Conservation (phyloP, 2,888 invertebrate genomes). For the Cryptocephalus primarius region DNA sequence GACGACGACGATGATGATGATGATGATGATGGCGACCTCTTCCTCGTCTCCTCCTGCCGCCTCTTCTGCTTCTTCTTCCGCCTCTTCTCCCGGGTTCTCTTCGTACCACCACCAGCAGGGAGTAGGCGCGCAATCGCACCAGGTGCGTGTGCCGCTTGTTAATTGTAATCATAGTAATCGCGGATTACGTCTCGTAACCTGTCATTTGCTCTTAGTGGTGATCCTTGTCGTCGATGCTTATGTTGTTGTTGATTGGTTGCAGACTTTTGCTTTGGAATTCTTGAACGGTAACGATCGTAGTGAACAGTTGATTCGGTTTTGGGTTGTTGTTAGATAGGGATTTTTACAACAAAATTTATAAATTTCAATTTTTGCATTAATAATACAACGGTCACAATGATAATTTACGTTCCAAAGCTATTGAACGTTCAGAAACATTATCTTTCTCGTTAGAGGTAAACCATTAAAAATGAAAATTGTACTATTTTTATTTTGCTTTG, state of each 20-base stretch:
- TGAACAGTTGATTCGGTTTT: too few relatives aligned
- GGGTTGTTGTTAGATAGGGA: too few relatives aligned
- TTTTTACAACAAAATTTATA: too few relatives aligned
- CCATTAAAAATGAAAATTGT: too few relatives aligned
- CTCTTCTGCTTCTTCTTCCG: not conserved
- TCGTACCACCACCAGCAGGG: slow-evolving; percentile 29
- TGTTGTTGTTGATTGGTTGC: not conserved
- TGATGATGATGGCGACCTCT: not conserved
- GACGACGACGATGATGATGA: not conserved
- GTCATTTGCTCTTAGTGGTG: not conserved
- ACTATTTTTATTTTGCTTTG: too few relatives aligned
- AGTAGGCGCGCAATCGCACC: slow-evolving; percentile 32
- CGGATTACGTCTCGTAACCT: not conserved
- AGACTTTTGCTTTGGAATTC: not conserved
- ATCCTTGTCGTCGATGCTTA: not conserved
- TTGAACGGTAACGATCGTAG: too few relatives aligned
- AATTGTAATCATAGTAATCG: slow-evolving; percentile 24
- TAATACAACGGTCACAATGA: too few relatives aligned
- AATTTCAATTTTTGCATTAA: too few relatives aligned
- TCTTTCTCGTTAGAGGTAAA: too few relatives aligned
- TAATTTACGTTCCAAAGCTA: too few relatives aligned
- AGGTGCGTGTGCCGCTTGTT: slow-evolving; percentile 29
- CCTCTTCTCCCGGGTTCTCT: not conserved
- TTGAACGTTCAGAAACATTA: too few relatives aligned
- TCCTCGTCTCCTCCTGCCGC: not conserved